Evolutionary conservation across 2,797 vertebrate genomes (phyloP).

Genomic region (Steatocranus sp.): DNA sequence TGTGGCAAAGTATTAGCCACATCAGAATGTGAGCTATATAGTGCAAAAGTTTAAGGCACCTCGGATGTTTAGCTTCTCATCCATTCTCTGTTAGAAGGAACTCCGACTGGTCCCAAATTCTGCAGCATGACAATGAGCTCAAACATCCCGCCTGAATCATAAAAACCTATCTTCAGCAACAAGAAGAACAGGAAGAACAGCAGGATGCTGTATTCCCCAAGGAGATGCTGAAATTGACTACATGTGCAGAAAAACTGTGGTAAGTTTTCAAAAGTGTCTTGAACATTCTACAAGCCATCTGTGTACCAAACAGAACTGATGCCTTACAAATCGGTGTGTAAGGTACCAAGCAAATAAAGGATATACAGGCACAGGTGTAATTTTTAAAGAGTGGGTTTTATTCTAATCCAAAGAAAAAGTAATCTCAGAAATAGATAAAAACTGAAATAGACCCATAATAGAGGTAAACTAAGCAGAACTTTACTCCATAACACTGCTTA

Average conservation of each 20-base stretch:
- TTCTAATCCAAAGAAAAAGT: background rate
- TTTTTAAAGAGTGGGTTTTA: background rate
- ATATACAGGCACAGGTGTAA: background rate
- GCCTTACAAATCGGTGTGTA: background rate
- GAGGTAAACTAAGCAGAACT: background rate
- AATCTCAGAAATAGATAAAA: background rate
- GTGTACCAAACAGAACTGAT: background rate
- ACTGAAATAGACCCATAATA: background rate
- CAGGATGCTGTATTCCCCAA: background rate
- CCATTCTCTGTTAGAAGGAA: background rate
- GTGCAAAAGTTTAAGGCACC: background rate
- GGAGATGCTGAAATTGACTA: background rate
- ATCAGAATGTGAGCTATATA: background rate
- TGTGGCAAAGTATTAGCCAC: background rate
- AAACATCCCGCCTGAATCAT: background rate
- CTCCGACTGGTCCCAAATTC: background rate
- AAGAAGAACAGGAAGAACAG: background rate
- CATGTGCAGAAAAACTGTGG: background rate
- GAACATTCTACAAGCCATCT: background rate
- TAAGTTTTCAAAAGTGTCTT: background rate
- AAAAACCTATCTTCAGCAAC: background rate
- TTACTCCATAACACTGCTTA: background rate
- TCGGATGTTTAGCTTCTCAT: background rate
- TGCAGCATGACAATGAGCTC: background rate
- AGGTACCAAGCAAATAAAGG: background rate